Base-by-base conservation (phyloP, 1,140 invertebrate species). In the Macrosteles quadrilineatus region DNA sequence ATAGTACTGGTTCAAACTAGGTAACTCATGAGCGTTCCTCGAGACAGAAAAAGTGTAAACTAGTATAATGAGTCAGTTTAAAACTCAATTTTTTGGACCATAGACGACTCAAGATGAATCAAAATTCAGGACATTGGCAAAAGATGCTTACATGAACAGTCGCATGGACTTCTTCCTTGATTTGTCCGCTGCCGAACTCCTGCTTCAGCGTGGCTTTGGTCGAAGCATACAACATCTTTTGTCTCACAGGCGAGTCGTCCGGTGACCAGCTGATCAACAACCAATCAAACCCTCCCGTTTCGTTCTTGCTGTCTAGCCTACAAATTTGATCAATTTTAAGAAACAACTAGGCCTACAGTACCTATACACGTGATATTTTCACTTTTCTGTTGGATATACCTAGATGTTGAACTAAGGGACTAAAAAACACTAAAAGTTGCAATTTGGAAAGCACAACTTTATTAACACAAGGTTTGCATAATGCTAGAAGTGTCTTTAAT, bases 191-290 rank as follows among this genome's bases (percentile, higher is more conserved):
- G 21, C 96, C 96, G 85, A 99, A 99, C 82, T 98, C 96, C 76
- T 90, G 91, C 81, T 98, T 99, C 1, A 99, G 82, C 1, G 97
- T 99, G 1, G 98, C 95, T 83, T 98, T 97, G 0, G 98, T 99
- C 0, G 97, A 98, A 0, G 98, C 98, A 81, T 98, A 98, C 32
- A 99, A 84, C 98, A 99, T 99, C 83, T 99, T 99, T 77, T 98
- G 91, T 71, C 97, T 85, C 2, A 96, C 90, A 9, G 90, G 87
- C 11, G 96, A 91, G 73, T 87, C 87, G 77, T 98, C 97, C 2
- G 97, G 97, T 25, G 91, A 95, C 94, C 95, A 99, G 74, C 90
- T 93, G 53, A 99, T 92, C 14, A 98, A 86, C 0, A 99, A 78
- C 97, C 97, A 99, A 76, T 97, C 92, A 81, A 96, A 91, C 6